phyloP scores from a whole-genome alignment of 1,140 invertebrate genomes.

The Trichonephila inaurata region DNA sequence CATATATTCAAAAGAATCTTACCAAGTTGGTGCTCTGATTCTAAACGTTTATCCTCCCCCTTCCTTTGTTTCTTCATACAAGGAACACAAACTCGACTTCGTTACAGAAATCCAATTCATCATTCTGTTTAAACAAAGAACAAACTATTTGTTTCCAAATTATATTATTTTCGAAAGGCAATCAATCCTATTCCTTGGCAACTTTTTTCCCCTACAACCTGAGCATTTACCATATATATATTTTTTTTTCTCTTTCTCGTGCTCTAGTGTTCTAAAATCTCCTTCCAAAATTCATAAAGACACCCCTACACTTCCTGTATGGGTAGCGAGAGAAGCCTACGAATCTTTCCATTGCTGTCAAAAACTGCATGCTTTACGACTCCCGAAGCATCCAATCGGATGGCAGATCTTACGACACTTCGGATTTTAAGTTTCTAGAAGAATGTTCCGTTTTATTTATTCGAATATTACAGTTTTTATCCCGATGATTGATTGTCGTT shows the following conservation, averaged over 20 bases:
- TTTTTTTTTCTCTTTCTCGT: background rate
- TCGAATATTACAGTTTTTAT: background rate
- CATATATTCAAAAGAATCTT: too few species aligned
- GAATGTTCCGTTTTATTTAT: background rate
- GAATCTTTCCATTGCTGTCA: constrained; percentile 4
- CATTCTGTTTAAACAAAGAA: background rate
- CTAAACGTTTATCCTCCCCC: too few species aligned
- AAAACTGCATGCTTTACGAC: background rate
- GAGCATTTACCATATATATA: background rate
- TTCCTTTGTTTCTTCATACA: background rate
- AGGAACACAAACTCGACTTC: background rate
- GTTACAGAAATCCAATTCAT: background rate
- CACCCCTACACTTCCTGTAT: background rate
- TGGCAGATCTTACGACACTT: constrained; percentile 1
- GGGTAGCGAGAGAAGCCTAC: background rate
- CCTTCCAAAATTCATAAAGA: background rate
- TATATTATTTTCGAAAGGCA: constrained; percentile 11
- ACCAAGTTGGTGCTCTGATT: too few species aligned
- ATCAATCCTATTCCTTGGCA: background rate
- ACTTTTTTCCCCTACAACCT: background rate
- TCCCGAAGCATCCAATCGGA: background rate
- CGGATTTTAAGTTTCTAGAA: constrained; percentile 1
- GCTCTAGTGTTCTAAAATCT: background rate
- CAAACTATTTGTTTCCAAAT: constrained; percentile 5
- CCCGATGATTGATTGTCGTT: constrained; percentile 10